phyloP scores from a whole-genome alignment of 1,140 invertebrate genomes.

The Druon quercuslanigerum region DNA sequence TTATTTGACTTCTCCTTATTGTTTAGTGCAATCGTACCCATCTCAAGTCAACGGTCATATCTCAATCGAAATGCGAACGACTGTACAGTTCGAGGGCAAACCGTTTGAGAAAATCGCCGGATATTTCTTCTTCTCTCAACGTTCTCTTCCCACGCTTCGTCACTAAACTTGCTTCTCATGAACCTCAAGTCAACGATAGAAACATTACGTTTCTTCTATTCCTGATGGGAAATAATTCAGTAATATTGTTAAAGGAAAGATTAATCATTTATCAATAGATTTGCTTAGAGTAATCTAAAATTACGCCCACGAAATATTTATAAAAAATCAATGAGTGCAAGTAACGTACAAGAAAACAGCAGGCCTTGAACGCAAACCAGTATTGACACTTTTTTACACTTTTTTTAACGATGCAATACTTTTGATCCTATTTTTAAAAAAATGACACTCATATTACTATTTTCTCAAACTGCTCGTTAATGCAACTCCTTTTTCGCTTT shows the following conservation, averaged over 20 bases:
- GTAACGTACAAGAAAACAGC: too few species aligned
- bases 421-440: too few species aligned
- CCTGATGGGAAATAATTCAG: neutral
- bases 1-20: neutral
- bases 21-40: neutral
- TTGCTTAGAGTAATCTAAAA: neutral
- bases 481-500: too few species aligned
- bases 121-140: slow-evolving; percentile 4
- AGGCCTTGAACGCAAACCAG: too few species aligned
- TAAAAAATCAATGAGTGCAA: too few species aligned
- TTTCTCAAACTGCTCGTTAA: too few species aligned
- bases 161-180: slow-evolving; percentile 7
- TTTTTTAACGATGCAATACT: too few species aligned
- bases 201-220: slow-evolving; percentile 9
- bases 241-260: neutral
- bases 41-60: neutral
- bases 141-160: slow-evolving; percentile 30
- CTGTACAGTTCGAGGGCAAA: slow-evolving; percentile 5
- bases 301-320: too few species aligned
- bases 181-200: neutral
- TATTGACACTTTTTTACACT: too few species aligned
- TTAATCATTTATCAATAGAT: neutral
- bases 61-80: neutral
- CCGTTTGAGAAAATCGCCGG: slow-evolving; percentile 4
- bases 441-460: too few species aligned